Evolutionary conservation across 2,888 invertebrate genomes (phyloP).

Genomic region (Epirrita christyi): DNA sequence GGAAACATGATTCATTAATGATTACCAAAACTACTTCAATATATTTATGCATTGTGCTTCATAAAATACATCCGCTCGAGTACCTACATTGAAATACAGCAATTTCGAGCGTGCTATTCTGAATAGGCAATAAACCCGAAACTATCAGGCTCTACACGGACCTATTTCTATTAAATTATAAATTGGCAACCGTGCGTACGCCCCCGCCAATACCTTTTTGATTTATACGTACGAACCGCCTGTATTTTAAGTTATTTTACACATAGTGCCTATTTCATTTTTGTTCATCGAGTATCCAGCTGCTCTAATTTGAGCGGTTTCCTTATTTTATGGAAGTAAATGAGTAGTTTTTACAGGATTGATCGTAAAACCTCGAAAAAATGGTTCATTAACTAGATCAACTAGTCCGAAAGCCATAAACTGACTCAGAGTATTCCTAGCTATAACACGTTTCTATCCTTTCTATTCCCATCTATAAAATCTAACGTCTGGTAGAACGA

Average conservation of each 20-base stretch:
- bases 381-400: too few relatives aligned
- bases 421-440: neutral
- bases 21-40: neutral
- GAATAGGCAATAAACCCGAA: constrained; percentile 41
- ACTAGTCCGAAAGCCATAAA: neutral
- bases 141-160: constrained; percentile 36
- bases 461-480: constrained; percentile 5
- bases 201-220: constrained; percentile 40
- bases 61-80: constrained; percentile 20
- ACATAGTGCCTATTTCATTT: constrained; percentile 34
- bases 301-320: constrained; percentile 11
- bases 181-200: constrained; percentile 40
- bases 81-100: constrained; percentile 18
- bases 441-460: neutral
- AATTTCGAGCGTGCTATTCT: constrained; percentile 24
- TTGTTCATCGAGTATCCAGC: constrained; percentile 26
- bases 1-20: too few relatives aligned
- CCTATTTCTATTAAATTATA: constrained; percentile 44
- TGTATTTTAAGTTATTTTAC: constrained; percentile 40
- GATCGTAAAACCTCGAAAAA: too few relatives aligned
- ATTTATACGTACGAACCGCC: constrained; percentile 39
- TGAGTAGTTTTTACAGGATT: too few relatives aligned
- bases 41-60: constrained; percentile 12
- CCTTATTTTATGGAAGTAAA: too few relatives aligned
- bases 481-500: neutral